These are phyloP conservation scores for Noctuana brunneofusca DNA, from an alignment of 2,888 invertebrate species.

Conservation along the genomic window DNA sequence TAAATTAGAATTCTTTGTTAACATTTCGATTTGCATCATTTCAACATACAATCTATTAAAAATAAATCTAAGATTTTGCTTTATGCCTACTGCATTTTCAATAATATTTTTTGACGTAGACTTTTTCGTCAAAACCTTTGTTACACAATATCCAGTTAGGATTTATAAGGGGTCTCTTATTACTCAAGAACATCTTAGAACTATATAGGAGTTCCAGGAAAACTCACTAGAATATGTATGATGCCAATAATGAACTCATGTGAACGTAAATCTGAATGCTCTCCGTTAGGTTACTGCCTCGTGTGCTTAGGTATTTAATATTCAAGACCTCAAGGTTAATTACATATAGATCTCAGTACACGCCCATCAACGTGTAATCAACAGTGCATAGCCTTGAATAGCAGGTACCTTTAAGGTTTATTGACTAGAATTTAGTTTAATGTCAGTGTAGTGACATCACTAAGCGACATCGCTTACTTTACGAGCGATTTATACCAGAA, in stretches of 20 bases:
- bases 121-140: too few relatives aligned
- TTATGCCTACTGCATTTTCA: too few relatives aligned
- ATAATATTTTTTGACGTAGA: too few relatives aligned
- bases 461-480: too few relatives aligned
- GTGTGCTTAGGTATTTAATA: background rate
- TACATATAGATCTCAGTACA: slow-evolving; percentile 1
- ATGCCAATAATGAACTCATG: background rate
- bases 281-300: background rate
- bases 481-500: too few relatives aligned
- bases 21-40: too few relatives aligned
- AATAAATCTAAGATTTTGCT: too few relatives aligned
- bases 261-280: background rate
- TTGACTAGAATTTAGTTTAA: background rate
- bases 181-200: background rate
- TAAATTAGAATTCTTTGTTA: too few relatives aligned
- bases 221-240: background rate
- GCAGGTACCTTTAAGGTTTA: background rate
- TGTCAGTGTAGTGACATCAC: too few relatives aligned
- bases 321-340: background rate
- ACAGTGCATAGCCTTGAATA: background rate
- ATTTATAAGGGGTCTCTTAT: background rate
- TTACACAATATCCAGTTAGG: too few relatives aligned
- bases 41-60: too few relatives aligned
- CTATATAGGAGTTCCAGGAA: background rate
- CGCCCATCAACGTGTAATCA: background rate